Evolutionary conservation across 2,888 invertebrate species (phyloP).

Genomic region (Trachelus tabidus): DNA sequence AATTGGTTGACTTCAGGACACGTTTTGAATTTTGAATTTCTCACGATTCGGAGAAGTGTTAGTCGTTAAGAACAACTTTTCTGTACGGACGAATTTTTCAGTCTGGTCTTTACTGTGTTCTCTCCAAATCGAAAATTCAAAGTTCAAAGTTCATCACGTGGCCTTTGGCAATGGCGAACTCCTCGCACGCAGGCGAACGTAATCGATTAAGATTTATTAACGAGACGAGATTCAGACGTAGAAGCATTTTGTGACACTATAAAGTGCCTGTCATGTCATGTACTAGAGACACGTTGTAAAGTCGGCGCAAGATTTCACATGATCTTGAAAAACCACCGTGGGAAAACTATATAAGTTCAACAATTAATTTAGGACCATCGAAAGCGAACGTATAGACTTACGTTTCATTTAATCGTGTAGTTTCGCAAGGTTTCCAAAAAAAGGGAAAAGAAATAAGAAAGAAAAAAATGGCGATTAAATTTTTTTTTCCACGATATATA

Average conservation of each 20-base stretch:
- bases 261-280: constrained; percentile 64
- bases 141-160: constrained; percentile 47
- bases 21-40: constrained; percentile 35
- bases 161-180: constrained; percentile 34
- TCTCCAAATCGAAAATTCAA: constrained; percentile 32
- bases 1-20: constrained; percentile 36
- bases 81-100: constrained; percentile 36
- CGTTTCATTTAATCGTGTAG: constrained; percentile 29
- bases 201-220: constrained; percentile 53
- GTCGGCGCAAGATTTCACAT: constrained; percentile 47
- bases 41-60: constrained; percentile 30
- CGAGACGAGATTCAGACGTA: constrained; percentile 56
- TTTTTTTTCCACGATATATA: background rate
- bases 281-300: constrained; percentile 52
- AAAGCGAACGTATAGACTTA: constrained; percentile 22
- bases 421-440: constrained; percentile 42
- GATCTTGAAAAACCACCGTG: constrained; percentile 42
- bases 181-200: constrained; percentile 37
- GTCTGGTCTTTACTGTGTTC: constrained; percentile 44
- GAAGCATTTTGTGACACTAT: constrained; percentile 62
- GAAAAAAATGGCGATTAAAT: background rate
- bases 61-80: constrained; percentile 39
- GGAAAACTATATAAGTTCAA: constrained; percentile 19
- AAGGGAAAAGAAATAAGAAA: background rate
- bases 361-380: constrained; percentile 44